Evolutionary conservation across 1,140 invertebrate genomes (phyloP).

Genomic region (Drosophila nebulosa): DNA sequence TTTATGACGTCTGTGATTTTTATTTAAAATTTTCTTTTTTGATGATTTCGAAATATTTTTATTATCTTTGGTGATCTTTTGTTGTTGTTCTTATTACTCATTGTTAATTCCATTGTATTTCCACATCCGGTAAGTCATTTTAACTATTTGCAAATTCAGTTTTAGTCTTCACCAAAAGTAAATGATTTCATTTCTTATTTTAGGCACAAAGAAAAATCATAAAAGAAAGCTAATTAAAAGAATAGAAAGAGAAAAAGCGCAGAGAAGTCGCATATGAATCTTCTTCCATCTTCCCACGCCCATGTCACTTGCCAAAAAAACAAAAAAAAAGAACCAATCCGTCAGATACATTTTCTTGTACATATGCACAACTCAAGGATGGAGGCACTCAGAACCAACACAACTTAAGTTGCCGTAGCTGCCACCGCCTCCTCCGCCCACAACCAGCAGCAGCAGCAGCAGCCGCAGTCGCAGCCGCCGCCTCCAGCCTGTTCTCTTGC

Average conservation of each 20-base stretch:
- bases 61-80: slow-evolving; percentile 54
- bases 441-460: slow-evolving; percentile 20
- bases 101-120: slow-evolving; percentile 26
- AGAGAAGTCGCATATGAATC: slow-evolving; percentile 43
- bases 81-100: slow-evolving; percentile 28
- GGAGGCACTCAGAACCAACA: slow-evolving; percentile 30
- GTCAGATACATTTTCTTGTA: slow-evolving; percentile 34
- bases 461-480: slow-evolving; percentile 29
- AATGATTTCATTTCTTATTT: slow-evolving; percentile 80
- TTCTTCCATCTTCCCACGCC: slow-evolving; percentile 35
- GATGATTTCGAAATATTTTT: slow-evolving; percentile 19
- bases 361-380: slow-evolving; percentile 19
- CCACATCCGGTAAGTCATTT: slow-evolving; percentile 67
- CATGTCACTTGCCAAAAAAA: neutral
- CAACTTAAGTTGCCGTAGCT: slow-evolving; percentile 15
- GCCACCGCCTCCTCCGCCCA: neutral
- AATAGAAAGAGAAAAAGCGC: slow-evolving; percentile 21
- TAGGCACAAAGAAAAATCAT: slow-evolving; percentile 52
- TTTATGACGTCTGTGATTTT: slow-evolving; percentile 45
- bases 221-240: slow-evolving; percentile 12
- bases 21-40: slow-evolving; percentile 33
- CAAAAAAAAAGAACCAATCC: too few relatives aligned
- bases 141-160: slow-evolving; percentile 57
- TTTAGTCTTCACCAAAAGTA: slow-evolving; percentile 57
- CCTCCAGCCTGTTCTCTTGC: slow-evolving; percentile 47